Percentiles rank a stretch among this genome's conserved stretches.
Evolutionary conservation across 2,113 vertebrate genomes (phyloP).

Genomic region (Ictalurus punctatus): DNA sequence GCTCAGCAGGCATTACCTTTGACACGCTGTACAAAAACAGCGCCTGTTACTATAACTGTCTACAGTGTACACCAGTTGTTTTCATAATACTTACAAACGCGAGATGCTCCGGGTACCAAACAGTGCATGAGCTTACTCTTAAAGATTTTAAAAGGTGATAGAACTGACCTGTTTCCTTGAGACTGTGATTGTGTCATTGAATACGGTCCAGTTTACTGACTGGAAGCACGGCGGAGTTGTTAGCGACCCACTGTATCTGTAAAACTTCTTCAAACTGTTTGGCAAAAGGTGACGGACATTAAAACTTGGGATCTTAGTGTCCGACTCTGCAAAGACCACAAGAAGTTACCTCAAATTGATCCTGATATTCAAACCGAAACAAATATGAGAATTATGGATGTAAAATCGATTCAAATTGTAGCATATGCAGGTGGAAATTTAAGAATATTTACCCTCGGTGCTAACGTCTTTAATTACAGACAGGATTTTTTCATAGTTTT

Average conservation of each 20-base stretch:
- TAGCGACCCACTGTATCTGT: slow-evolving; percentile 81
- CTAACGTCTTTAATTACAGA: slow-evolving; percentile 59
- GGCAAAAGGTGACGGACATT: slow-evolving; percentile 79
- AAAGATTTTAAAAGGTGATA: background rate
- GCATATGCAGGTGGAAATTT: background rate
- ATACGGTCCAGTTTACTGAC: slow-evolving; percentile 83
- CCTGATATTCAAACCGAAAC: background rate
- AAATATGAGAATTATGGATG: background rate
- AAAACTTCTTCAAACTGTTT: slow-evolving; percentile 74
- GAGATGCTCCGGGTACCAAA: background rate
- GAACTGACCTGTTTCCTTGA: slow-evolving; percentile 74
- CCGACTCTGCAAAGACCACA: slow-evolving; percentile 63
- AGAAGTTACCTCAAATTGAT: background rate
- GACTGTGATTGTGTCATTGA: slow-evolving; percentile 79
- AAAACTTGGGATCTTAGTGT: slow-evolving; percentile 73
- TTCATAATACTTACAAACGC: background rate
- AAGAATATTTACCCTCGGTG: slow-evolving; percentile 52
- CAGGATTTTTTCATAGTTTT: slow-evolving; percentile 65
- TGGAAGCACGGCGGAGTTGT: slow-evolving; percentile 84
- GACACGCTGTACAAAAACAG: slow-evolving; percentile 11
- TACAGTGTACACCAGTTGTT: background rate
- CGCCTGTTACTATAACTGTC: background rate
- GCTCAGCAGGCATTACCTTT: background rate
- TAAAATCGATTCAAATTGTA: background rate
- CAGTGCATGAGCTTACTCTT: background rate